phyloP scores from a whole-genome alignment of 2,113 vertebrate species.

The Gallinago paraguaiae region DNA sequence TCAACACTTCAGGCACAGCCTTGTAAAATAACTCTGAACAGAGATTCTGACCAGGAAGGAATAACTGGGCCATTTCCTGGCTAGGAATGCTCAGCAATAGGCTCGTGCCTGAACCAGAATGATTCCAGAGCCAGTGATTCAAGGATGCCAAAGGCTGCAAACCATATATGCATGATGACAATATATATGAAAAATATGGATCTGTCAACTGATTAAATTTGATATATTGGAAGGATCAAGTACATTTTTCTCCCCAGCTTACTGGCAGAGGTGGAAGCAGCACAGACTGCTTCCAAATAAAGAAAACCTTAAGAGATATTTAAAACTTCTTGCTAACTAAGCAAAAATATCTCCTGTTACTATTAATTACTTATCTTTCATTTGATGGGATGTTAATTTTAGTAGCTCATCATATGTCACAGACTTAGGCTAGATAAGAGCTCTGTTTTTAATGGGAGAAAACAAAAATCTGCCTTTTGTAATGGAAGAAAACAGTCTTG shows the following conservation, averaged over 20 bases:
- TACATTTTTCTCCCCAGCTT: not conserved
- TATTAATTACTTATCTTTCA: not conserved
- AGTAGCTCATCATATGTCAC: not conserved
- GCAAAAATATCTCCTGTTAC: not conserved
- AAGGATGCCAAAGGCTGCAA: not conserved
- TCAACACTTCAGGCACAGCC: not conserved
- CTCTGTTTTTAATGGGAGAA: not conserved
- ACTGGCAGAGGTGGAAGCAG: not conserved
- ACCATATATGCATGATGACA: not conserved
- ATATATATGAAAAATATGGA: not conserved
- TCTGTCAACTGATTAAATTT: not conserved
- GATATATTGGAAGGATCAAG: not conserved
- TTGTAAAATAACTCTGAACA: not conserved
- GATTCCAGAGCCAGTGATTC: not conserved
- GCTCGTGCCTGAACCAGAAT: not conserved
- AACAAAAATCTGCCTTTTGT: not conserved
- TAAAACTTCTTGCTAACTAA: not conserved
- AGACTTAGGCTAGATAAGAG: not conserved
- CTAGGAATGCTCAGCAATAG: not conserved
- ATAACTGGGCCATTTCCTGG: not conserved
- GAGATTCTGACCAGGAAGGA: not conserved
- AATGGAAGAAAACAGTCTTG: not conserved
- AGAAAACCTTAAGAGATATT: not conserved
- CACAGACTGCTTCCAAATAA: not conserved
- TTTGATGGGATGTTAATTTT: not conserved